Conservation (phyloP, 2,797 vertebrate species). For the Halcyon leucocephala region DNA sequence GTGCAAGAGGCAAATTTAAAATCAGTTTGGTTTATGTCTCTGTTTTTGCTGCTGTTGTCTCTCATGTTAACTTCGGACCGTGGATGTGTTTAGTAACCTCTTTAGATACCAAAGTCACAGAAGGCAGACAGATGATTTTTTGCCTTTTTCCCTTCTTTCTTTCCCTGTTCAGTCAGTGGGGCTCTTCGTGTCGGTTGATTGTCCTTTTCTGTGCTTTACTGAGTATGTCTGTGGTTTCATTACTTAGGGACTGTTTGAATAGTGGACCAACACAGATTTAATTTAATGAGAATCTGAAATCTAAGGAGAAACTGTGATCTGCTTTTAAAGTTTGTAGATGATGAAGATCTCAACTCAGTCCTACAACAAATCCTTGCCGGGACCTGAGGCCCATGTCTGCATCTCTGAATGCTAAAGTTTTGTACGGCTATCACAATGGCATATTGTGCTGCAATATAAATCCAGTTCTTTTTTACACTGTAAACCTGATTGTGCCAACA, state of each 20-base stretch:
- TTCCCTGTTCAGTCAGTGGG: not conserved
- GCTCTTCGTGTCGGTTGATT: not conserved
- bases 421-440: too few relatives aligned
- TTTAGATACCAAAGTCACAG: not conserved
- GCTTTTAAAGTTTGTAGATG: not conserved
- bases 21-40: not conserved
- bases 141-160: not conserved
- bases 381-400: not conserved
- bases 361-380: not conserved
- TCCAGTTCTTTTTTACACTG: not conserved
- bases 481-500: not conserved
- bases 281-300: not conserved
- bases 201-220: not conserved
- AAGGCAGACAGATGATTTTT: not conserved
- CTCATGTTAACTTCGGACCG: not conserved
- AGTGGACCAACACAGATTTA: not conserved
- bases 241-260: not conserved
- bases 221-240: not conserved
- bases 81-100: not conserved
- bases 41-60: not conserved
- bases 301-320: not conserved
- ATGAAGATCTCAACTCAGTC: not conserved
- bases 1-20: not conserved
- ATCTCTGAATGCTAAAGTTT: not conserved
- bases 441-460: not conserved